Evolutionary conservation across 2,888 invertebrate species (phyloP), one percentile per base, ranked within the genome.

Genomic region (Atrina japonica): DNA sequence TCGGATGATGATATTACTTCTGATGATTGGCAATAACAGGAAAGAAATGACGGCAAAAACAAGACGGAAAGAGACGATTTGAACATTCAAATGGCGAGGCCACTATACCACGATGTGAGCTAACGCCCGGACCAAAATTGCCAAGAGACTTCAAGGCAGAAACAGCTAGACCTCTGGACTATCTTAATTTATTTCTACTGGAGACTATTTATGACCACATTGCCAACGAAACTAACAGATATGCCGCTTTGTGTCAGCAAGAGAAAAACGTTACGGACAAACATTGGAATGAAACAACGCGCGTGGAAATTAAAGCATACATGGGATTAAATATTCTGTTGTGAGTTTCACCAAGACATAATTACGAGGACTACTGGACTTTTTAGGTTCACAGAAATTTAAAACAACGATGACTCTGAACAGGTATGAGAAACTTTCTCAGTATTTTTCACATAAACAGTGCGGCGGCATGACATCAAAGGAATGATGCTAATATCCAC

Each of bases 361-460:
- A 30, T 11, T 55, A 55, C 30, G 3, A 27, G 11, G 55, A 55
- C 29, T 40, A 55, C 2, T 55, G 55, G 25, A 7, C 25, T 23
- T 25, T 18, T 55, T 16, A 27, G 3, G 7, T 9, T 50, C 18
- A 23, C 21, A 18, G 18, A 16, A 40, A 5, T 40, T 58, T 25
- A 35, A 40, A 23, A 58, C 18, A 11, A 25, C 41, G 21, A 58
- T 58, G 58, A 58, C 58, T 0, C 9, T n/a, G 21, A 25, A 35
- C 41, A 58, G 43, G 25, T 58, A 58, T 25, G 58, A 30, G 25
- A 58, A 40, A 41, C 58, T 58, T 6, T 35, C 40, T 16, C 58
- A 58, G 43, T 58, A 58, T 25, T 40, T 18, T 58, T 9, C 41
- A 58, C 30, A 2, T 58, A 3, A 58, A 41, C 30, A 7, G 1